Evolutionary conservation across 2,113 vertebrate genomes (phyloP), one percentile per base, ranked within the genome.

Genomic region (Cheirogaleus medius): DNA sequence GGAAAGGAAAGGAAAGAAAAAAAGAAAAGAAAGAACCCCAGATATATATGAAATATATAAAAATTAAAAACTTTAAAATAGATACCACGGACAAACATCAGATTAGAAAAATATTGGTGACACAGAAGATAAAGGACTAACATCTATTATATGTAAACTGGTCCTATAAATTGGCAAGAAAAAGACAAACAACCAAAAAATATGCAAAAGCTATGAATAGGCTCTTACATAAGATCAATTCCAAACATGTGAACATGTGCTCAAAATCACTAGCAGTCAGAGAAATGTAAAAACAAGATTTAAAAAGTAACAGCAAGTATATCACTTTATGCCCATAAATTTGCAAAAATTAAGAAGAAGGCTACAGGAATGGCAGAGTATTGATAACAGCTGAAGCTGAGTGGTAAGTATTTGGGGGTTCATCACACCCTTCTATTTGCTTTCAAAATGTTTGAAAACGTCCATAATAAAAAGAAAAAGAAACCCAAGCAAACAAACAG

Each of bases 261-360:
- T 95, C 44, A 69, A 42, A 93, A 77, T 58, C 95, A 93, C 39
- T n/a, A 93, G 87, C 44, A 83, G 76, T 87, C 76, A 94, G 94
- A 90, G 91, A 94, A 86, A 74, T 44, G 64, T 66, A 89, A 91
- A 95, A 93, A 87, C 54, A 87, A 37, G 42, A 78, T 84, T 83
- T 58, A 6, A 29, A 66, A 95, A 96, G 95, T 13, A 93, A 66
- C 37, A 21, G 44, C 86, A 90, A 80, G 21, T 23, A 58, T 66
- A 88, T 91, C 47, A 58, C n/a, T 68, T 93, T 91, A 90, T 87
- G 76, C 69, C 74, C 93, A 91, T 82, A 95, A 73, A 80, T 95
- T 93, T 88, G 76, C 76, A 80, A 84, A 85, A 95, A 80, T 88
- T 96, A 80, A 77, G 82, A 91, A 44, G 63, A 83, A n/a, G 56